Base-by-base conservation (phyloP, 2,888 invertebrate genomes). In the Alcis repandata region DNA sequence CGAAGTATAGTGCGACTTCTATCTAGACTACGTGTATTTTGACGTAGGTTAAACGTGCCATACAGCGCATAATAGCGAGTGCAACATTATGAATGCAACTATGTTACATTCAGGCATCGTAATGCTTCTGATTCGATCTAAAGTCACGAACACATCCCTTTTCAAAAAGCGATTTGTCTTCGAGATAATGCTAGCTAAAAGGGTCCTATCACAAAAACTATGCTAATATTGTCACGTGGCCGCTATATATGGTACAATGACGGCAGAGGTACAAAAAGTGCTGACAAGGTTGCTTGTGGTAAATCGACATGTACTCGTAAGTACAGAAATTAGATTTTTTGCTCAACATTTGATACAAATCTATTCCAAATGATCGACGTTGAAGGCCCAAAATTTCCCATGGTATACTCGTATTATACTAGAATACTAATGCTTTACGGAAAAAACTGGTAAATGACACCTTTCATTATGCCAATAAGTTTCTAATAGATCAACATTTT, bases 281-380 rank as follows among this genome's bases (percentile, higher is more conserved):
- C 45, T 67, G 64, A 66, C 71, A 71, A 71, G 71, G 71, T 60
- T 64, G 59, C 65, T 61, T 62, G 69, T 65, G 69, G 68, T 71
- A 61, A 59, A 63, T 63, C 63, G 57, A 63, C 61, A 68, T 64
- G 27, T 27, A 27, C 27, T 27, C 27, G 27, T 27, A 4, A 6
- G 27, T 48, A 51, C 32, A 40, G 7, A 64, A 60, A 62, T 53
- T 62, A 57, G 62, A 43, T 58, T 63, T 57, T 61, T 19, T 63
- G 40, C 63, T 66, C 62, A 52, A 40, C 56, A 65, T 60, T 60
- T 52, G 46, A 61, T 19, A 66, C 33, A 36, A 22, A 49, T 57
- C 51, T 57, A 52, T 57, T 57, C 57, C 52, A 54, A 41, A 20
- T 57, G 45, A 57, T 59, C 33, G 49, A 22, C 15, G 45, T 52